Evolutionary conservation across 2,797 vertebrate genomes (phyloP), one percentile per base, ranked within the genome.

Genomic region (Hippocampus kuda): DNA sequence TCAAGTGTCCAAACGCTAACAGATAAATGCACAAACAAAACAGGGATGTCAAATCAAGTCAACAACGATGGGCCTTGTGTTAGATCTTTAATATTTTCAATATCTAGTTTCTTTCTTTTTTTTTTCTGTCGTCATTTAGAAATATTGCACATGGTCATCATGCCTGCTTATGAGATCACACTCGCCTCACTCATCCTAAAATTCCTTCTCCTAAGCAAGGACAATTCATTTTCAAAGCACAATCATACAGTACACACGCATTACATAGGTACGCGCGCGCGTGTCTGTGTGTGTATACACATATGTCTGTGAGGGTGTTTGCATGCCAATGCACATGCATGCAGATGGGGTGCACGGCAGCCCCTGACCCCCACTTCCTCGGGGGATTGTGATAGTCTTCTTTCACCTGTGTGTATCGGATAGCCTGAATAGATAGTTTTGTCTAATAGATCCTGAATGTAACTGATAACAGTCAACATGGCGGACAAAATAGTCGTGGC

Each of bases 71-170:
- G 27, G 74, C 54, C 22, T 86, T 91, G 89, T 91, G 90, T 91
- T 91, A 92, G 89, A 86, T 88, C 89, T 92, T 92, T 92, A 91
- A 91, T 91, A 88, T 90, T 90, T 90, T 92, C 88, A 90, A 89
- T 92, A 90, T 90, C 91, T 89, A 86, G 80, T 86, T 82, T 81
- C 77, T 78, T 70, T 80, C 83, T 86, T 84, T 73, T 88, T 85
- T 79, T 77, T 62, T 78, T 83, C 86, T 84, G 73, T 86, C 89
- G 85, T 91, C 81, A 85, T 91, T 91, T 92, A 91, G 90, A 92
- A 92, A 92, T 92, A 92, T 92, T 92, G 90, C 91, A 92, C 91
- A 92, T 92, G 90, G 88, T 92, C 91, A 92, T 91, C 90, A 92
- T 92, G 91, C 91, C 90, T 88, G 88, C 86, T 90, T 87, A 88